These are phyloP conservation scores for Dissostichus mawsoni DNA, from an alignment of 2,113 vertebrate species.

Conservation along the genomic window DNA sequence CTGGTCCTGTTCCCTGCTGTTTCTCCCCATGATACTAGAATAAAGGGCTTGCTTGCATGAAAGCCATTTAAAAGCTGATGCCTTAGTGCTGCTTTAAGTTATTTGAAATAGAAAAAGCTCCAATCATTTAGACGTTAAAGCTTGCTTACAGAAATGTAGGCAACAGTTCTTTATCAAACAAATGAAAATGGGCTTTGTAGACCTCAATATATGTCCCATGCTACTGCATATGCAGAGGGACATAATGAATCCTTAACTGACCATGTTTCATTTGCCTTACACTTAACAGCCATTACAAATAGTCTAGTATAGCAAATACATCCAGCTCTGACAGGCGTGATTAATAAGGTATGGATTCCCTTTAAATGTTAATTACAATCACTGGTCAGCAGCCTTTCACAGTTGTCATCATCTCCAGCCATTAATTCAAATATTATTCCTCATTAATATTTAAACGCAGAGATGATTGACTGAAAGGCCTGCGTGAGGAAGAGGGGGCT, in stretches of 20 bases:
- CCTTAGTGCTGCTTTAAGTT: constrained; percentile 7
- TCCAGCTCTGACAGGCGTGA: constrained; percentile 29
- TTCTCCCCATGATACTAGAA: background rate
- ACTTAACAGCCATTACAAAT: constrained; percentile 41
- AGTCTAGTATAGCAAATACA: constrained; percentile 33
- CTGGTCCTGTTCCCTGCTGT: background rate
- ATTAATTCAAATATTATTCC: constrained; percentile 58
- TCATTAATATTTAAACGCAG: constrained; percentile 64
- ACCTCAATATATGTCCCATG: background rate
- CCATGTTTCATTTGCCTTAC: constrained; percentile 18
- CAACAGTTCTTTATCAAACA: background rate
- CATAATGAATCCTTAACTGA: constrained; percentile 20
- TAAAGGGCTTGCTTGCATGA: background rate
- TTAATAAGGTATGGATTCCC: constrained; percentile 52
- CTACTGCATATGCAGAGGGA: background rate
- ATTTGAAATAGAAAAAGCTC: background rate
- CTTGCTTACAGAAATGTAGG: background rate
- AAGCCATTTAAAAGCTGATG: background rate
- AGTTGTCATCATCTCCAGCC: constrained; percentile 50
- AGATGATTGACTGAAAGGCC: constrained; percentile 50
- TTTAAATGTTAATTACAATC: constrained; percentile 67
- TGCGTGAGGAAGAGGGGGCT: constrained; percentile 18
- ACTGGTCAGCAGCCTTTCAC: constrained; percentile 63
- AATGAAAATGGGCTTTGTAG: constrained; percentile 17
- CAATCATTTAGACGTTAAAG: background rate